These are phyloP conservation scores for Nemapogon koenigi DNA, from an alignment of 2,888 invertebrate genomes.

Conservation along the genomic window DNA sequence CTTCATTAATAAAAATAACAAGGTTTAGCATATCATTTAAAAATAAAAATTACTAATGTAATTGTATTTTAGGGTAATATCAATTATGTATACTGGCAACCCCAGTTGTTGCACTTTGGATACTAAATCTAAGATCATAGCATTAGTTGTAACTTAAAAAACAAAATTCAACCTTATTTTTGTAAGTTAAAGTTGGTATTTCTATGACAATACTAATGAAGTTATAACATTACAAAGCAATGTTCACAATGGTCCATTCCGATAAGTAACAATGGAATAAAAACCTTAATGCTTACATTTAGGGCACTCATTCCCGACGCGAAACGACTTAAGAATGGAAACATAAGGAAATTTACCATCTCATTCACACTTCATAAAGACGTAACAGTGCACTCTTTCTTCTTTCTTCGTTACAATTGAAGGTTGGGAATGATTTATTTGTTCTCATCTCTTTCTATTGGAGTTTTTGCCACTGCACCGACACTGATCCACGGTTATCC, in stretches of 20 bases:
- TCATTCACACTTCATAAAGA: conserved; percentile 60
- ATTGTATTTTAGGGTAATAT: too few species aligned
- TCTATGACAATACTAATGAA: conserved; percentile 41
- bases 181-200: conserved; percentile 33
- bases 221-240: conserved; percentile 58
- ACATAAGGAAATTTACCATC: conserved; percentile 63
- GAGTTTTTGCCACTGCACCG: conserved; percentile 42
- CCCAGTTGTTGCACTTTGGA: too few species aligned
- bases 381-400: conserved; percentile 44
- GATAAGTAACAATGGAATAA: conserved; percentile 55
- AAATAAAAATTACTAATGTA: too few species aligned
- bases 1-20: too few species aligned
- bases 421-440: conserved; percentile 44
- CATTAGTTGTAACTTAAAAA: too few species aligned
- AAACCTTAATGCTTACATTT: conserved; percentile 50
- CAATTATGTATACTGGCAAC: too few species aligned
- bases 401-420: conserved; percentile 39
- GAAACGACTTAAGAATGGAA: conserved; percentile 58
- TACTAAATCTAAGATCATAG: too few species aligned
- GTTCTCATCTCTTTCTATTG: conserved; percentile 52
- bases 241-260: conserved; percentile 47
- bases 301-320: conserved; percentile 53
- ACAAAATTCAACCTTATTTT: conserved; percentile 48
- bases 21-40: too few species aligned
- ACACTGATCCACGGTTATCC: conserved; percentile 48